Base-by-base conservation (phyloP, 1,140 invertebrate genomes). In the Oedothorax gibbosus region DNA sequence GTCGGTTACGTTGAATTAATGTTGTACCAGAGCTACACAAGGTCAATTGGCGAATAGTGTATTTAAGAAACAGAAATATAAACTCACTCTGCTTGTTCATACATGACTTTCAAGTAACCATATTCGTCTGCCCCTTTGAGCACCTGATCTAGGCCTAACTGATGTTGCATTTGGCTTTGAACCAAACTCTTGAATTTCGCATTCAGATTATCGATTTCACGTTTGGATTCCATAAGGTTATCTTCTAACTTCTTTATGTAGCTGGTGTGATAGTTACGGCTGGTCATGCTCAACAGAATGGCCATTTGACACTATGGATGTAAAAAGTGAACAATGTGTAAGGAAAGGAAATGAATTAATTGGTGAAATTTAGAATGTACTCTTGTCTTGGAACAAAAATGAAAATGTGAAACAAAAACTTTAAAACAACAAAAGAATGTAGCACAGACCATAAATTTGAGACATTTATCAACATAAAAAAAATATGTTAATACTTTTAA, bases 71-170 rank as follows among this genome's bases (percentile, higher is more conserved):
- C 10, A 9, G 35, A 60, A 60, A 20, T 18, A 8, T 21, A n/a
- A 18, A 79, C 76, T 79, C 54, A 80, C 78, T 80, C 18, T 69
- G 78, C 65, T 21, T 80, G 51, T 60, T 80, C 65, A 56, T 56
- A 49, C 66, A 80, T 57, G 15, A 57, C 64, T 69, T 56, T 80
- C n/a, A 80, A 53, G 56, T 71, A 80, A 57, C 71, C 66, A 53
- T 77, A 77, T 60, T 18, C 35, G 50, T 77, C 75, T 50, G 20
- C 53, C 7, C 53, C 18, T 12, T 18, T 35, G 18, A 66, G 20
- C n/a, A n/a, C 20, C 3, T 56, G 66, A 49, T 20, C 54, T 35
- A 18, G 21, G 35, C 35, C 35, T 35, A 35, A 35, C 14, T 54
- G 51, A 15, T 56, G 18, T 15, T 57, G 14, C n/a, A 57, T 54